Percentiles rank a stretch among this genome's conserved stretches.
Evolutionary conservation across 2,797 vertebrate genomes (phyloP).

Genomic region (Melopsittacus undulatus): DNA sequence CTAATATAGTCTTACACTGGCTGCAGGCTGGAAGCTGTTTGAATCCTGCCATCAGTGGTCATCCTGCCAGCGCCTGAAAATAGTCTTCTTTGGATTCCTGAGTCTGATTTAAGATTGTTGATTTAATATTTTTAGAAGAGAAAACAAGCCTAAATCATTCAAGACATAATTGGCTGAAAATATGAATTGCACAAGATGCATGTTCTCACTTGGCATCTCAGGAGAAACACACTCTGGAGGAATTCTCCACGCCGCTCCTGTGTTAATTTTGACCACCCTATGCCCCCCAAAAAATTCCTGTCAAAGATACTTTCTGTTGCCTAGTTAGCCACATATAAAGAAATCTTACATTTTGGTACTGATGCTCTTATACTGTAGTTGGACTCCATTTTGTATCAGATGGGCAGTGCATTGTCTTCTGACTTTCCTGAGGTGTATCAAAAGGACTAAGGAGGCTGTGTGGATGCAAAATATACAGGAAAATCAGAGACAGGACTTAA

Average conservation of each 20-base stretch:
- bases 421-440: background rate
- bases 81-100: slow-evolving; percentile 35
- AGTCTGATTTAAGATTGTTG: slow-evolving; percentile 39
- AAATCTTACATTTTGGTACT: background rate
- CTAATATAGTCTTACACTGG: background rate
- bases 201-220: background rate
- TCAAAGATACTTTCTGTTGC: background rate
- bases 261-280: background rate
- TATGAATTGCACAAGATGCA: background rate
- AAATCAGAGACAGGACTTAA: background rate
- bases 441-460: background rate
- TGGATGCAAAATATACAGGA: background rate
- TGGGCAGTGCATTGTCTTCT: background rate
- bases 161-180: background rate
- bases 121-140: slow-evolving; percentile 53
- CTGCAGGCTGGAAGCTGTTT: background rate
- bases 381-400: background rate
- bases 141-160: slow-evolving; percentile 21
- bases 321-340: background rate
- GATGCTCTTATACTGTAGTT: background rate
- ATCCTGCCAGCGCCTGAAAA: slow-evolving; percentile 1
- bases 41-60: background rate
- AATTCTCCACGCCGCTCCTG: background rate
- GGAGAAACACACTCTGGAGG: background rate
- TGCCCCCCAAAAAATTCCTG: accelerated